These are phyloP conservation scores for Gonatopus flavifemur DNA, from an alignment of 1,140 invertebrate species.

Conservation along the genomic window DNA sequence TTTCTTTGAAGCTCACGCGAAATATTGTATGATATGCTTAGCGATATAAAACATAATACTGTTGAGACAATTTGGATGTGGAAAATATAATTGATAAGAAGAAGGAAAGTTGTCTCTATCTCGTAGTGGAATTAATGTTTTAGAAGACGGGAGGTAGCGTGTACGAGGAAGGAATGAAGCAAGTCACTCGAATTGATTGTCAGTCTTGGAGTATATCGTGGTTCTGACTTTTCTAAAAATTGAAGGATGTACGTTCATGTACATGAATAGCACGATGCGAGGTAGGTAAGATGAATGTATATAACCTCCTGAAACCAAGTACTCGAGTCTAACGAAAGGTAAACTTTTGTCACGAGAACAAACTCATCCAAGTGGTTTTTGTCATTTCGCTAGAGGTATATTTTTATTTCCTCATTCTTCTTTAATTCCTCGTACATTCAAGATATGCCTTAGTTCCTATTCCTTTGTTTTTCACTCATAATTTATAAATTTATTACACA, in stretches of 20 bases:
- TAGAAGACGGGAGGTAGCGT: neutral
- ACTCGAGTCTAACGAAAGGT: conserved; percentile 46
- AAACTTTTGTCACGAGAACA: conserved; percentile 43
- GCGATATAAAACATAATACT: neutral
- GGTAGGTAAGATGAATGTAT: conserved; percentile 29
- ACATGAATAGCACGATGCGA: conserved; percentile 15
- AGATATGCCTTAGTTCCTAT: too few relatives aligned
- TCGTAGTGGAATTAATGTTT: neutral
- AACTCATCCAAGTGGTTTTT: conserved; percentile 31
- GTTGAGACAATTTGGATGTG: neutral
- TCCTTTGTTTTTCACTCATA: too few relatives aligned
- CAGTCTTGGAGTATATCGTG: conserved; percentile 11
- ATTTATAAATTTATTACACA: too few relatives aligned
- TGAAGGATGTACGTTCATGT: conserved; percentile 19
- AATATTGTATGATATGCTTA: neutral
- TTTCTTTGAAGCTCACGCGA: neutral
- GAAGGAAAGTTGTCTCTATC: conserved; percentile 1
- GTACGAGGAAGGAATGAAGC: neutral
- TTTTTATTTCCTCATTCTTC: too few relatives aligned
- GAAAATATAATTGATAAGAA: neutral
- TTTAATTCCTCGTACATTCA: too few relatives aligned
- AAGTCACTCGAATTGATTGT: conserved; percentile 17
- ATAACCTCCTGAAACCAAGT: conserved; percentile 36
- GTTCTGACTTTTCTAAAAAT: conserved; percentile 23
- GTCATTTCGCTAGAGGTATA: too few relatives aligned